A percentile compares a stretch with the other conserved stretches of the same genome.
phyloP scores from a whole-genome alignment of 2,888 invertebrate species.

The Rugalucina vietnamica region DNA sequence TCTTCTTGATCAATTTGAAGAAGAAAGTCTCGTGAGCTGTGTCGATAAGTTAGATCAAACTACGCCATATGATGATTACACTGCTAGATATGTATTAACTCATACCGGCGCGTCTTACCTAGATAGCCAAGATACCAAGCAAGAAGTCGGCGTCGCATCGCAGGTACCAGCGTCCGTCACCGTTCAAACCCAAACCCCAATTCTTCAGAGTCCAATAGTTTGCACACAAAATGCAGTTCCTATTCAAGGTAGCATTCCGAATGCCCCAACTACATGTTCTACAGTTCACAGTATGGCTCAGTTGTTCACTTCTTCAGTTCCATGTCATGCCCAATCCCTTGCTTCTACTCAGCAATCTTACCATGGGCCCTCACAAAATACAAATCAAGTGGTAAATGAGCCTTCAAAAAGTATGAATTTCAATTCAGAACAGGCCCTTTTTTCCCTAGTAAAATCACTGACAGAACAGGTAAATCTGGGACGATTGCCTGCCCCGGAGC shows the following conservation, averaged over 20 bases:
- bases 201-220: neutral
- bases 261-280: neutral
- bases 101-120: neutral
- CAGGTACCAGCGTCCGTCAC: neutral
- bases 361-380: neutral
- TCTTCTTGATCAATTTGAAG: slow-evolving; percentile 5
- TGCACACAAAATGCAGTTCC: neutral
- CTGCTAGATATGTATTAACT: neutral
- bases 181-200: neutral
- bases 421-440: neutral
- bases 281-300: neutral
- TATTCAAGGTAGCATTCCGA: neutral
- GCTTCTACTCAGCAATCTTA: neutral
- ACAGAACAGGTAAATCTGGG: neutral
- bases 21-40: neutral
- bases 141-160: neutral
- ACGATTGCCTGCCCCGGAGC: neutral
- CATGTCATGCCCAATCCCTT: neutral
- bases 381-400: neutral
- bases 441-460: neutral
- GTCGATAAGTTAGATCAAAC: neutral
- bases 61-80: neutral
- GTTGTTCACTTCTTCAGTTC: neutral
- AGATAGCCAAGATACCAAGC: neutral
- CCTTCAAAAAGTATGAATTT: neutral